Evolutionary conservation across 2,888 invertebrate species (phyloP).

Genomic region (Norana najaformis): DNA sequence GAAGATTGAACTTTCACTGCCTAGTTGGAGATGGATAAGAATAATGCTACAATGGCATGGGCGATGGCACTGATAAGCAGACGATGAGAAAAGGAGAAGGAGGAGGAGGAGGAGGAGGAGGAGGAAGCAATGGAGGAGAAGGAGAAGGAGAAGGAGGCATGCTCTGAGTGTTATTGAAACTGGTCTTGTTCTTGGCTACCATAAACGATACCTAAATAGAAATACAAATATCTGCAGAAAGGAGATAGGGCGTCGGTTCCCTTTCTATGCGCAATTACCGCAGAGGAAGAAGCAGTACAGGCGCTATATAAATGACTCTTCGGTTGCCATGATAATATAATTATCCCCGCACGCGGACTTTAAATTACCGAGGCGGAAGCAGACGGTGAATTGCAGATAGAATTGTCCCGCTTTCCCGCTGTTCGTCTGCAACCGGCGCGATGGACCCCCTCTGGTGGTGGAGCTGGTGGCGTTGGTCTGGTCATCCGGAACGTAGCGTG

Average conservation of each 20-base stretch:
- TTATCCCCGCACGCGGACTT: neutral
- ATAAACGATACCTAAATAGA: neutral
- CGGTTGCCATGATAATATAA: neutral
- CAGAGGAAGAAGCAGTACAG: neutral
- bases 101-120: neutral
- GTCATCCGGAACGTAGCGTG: neutral
- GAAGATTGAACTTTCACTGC: no score
- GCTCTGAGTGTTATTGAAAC: neutral
- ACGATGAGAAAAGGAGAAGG: neutral
- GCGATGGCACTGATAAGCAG: neutral
- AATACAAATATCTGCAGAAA: neutral
- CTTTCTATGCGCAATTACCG: neutral
- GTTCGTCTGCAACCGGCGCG: neutral
- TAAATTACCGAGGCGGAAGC: conserved; percentile 21
- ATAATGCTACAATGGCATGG: neutral
- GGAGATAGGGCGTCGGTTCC: neutral
- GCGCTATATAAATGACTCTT: neutral
- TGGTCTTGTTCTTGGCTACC: neutral
- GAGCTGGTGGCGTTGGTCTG: neutral
- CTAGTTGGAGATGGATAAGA: neutral
- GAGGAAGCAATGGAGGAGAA: neutral
- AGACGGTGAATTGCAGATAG: conserved; percentile 14
- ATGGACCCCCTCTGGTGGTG: neutral
- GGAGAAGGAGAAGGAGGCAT: neutral
- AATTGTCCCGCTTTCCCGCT: neutral